These are phyloP conservation scores for Antitype chi DNA, from an alignment of 2,888 invertebrate genomes.

Conservation along the genomic window DNA sequence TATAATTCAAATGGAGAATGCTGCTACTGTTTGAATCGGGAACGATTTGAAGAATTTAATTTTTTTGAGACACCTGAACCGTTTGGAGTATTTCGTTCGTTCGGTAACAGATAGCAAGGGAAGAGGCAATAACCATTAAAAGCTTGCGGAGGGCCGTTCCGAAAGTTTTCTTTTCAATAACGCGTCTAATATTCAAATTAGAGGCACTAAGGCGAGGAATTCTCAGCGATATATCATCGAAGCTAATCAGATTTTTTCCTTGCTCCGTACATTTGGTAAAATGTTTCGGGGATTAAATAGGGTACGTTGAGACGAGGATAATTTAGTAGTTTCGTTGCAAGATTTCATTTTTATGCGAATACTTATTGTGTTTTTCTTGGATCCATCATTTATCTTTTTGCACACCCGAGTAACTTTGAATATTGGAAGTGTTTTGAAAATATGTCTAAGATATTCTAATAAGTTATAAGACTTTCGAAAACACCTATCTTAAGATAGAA, in stretches of 20 bases:
- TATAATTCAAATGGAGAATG: conserved; percentile 65
- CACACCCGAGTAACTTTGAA: conserved; percentile 31
- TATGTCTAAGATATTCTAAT: conserved; percentile 20
- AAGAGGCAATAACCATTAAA: conserved; percentile 90
- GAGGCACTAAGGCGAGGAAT: conserved; percentile 87
- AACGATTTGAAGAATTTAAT: conserved; percentile 53
- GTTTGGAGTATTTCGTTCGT: conserved; percentile 65
- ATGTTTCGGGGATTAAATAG: conserved; percentile 83
- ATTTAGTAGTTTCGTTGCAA: conserved; percentile 76
- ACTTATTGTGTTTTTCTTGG: conserved; percentile 63
- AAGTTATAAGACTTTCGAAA: conserved; percentile 12
- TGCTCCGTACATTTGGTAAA: conserved; percentile 80
- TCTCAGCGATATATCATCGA: conserved; percentile 88
- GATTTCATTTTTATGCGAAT: conserved; percentile 67
- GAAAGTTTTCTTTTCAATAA: conserved; percentile 90
- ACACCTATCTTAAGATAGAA: conserved; percentile 5
- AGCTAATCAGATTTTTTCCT: conserved; percentile 87
- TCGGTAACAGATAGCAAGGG: conserved; percentile 77
- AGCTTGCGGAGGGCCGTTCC: conserved; percentile 85
- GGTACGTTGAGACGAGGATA: conserved; percentile 71
- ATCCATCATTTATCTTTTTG: conserved; percentile 57
- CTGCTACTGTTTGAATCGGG: conserved; percentile 44
- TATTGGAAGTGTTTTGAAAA: conserved; percentile 31
- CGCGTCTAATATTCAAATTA: conserved; percentile 91
- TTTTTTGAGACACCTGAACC: conserved; percentile 73